Evolutionary conservation across 2,797 vertebrate species (phyloP), one percentile per base, ranked within the genome.

Genomic region (Cheirogaleus major): DNA sequence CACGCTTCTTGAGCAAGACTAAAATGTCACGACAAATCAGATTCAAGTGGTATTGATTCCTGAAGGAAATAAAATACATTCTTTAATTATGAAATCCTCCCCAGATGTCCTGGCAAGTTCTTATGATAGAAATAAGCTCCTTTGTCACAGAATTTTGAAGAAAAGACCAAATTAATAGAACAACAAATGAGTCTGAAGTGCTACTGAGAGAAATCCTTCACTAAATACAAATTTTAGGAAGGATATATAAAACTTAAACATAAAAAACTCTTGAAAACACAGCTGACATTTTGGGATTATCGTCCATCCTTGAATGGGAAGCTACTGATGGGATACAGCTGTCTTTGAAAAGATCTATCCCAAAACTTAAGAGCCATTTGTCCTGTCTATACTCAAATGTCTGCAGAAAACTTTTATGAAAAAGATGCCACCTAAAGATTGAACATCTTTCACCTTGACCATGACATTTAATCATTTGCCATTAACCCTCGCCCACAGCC

Each of bases 11-110:
- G 59, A 70, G 85, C 61, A 82, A 65, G 50, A 92, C 76, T n/a
- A 65, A 96, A 96, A 45, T 69, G 38, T 95, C 94, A 69, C 23
- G 70, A 89, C 89, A 76, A 95, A 82, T 95, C 86, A 82, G 61
- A 95, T 18, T 75, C 85, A 70, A 96, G 72, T 41, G 22, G 76
- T 82, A 52, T 27, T 38, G 82, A 63, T 85, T 93, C 41, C 79
- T 35, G 12, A 95, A 96, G 87, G 82, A 95, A 93, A 93, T 48
- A 93, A 93, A 97, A 94, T 70, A 65, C 55, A 91, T 93, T 92
- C 87, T 92, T 95, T 83, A 93, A 95, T 89, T 95, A 82, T 50
- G 63, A 69, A 96, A 87, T 70, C 48, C 61, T 93, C 67, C 91
- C 59, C 91, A 93, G 78, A 93, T 82, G 80, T 81, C 95, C 43